Evolutionary conservation across 2,113 vertebrate species (phyloP).

Genomic region (Tricholaema leucomelas): DNA sequence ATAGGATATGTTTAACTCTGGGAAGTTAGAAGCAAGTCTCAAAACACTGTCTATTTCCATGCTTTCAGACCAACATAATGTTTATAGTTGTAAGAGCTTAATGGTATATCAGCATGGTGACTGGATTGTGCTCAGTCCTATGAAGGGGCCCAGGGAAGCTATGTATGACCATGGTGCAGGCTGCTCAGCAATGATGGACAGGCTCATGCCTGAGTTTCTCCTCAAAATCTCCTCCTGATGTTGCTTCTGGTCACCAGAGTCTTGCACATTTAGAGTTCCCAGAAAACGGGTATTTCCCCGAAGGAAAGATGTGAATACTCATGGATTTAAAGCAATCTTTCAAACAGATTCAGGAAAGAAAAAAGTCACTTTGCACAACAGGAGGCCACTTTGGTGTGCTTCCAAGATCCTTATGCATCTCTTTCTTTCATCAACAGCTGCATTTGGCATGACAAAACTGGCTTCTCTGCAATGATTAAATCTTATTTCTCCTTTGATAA

Average conservation of each 20-base stretch:
- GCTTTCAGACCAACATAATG: not conserved
- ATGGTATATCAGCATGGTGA: not conserved
- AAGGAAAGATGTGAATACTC: not conserved
- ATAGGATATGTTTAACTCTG: not conserved
- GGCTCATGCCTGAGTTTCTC: not conserved
- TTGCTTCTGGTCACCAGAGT: not conserved
- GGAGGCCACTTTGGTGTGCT: not conserved
- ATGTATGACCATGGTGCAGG: too few relatives aligned
- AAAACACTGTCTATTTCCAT: not conserved
- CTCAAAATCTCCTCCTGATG: not conserved
- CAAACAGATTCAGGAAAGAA: not conserved
- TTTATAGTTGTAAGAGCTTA: not conserved
- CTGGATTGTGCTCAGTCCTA: not conserved
- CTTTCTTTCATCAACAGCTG: constrained; percentile 24
- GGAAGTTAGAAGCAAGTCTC: not conserved
- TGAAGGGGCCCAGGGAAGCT: not conserved
- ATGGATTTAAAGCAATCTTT: not conserved
- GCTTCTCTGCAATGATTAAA: not conserved
- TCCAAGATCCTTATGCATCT: not conserved
- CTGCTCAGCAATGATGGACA: not conserved
- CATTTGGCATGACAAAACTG: not conserved
- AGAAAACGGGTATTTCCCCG: not conserved
- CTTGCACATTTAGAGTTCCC: not conserved
- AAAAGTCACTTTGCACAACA: not conserved
- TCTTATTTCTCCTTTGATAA: not conserved